A percentile compares a stretch with the other conserved stretches of the same genome.
Evolutionary conservation across 2,888 invertebrate genomes (phyloP).

Genomic region (Tenodera sinensis): DNA sequence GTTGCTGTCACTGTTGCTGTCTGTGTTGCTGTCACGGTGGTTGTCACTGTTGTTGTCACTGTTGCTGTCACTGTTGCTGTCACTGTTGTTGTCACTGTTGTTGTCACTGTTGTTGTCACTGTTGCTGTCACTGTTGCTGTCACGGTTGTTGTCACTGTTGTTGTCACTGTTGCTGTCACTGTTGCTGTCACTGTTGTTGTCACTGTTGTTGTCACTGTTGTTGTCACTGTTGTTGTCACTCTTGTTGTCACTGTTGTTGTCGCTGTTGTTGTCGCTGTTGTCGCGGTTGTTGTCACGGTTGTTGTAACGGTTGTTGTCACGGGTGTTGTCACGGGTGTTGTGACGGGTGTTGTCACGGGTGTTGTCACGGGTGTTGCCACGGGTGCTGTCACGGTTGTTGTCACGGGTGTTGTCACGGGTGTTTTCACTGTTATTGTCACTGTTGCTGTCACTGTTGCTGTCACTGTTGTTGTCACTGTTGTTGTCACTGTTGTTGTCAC

Average conservation of each 20-base stretch:
- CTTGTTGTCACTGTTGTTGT: background rate
- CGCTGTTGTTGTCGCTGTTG: background rate
- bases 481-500: constrained; percentile 1
- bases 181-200: background rate
- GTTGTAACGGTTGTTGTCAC: too few relatives aligned
- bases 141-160: too few relatives aligned
- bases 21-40: constrained; percentile 1
- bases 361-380: too few relatives aligned
- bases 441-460: background rate
- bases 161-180: too few relatives aligned
- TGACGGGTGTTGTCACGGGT: too few relatives aligned
- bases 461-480: constrained; percentile 15
- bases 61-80: background rate
- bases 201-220: background rate
- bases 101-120: background rate
- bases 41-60: constrained; percentile 10
- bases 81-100: background rate
- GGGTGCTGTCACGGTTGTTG: too few relatives aligned
- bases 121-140: too few relatives aligned
- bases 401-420: too few relatives aligned
- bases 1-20: too few relatives aligned
- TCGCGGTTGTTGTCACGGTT: too few relatives aligned
- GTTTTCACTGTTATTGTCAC: too few relatives aligned
- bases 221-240: constrained; percentile 4
- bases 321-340: too few relatives aligned